Percentiles rank a stretch among this genome's conserved stretches.
phyloP scores from a whole-genome alignment of 2,113 vertebrate species.

The Polyodon spathula region DNA sequence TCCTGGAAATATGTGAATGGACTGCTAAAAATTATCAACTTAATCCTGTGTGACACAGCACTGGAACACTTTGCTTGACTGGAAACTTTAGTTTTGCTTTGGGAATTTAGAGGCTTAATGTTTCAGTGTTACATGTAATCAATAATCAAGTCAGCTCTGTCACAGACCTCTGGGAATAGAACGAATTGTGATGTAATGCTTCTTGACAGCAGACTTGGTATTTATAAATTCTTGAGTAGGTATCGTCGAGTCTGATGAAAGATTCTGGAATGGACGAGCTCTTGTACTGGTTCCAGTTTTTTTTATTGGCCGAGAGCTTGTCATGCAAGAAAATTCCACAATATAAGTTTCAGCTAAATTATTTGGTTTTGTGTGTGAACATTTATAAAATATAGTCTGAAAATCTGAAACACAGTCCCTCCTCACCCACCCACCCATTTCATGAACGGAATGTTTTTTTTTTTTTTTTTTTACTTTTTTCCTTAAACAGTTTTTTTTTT shows the following conservation, averaged over 20 bases:
- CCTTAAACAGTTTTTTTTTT: no score
- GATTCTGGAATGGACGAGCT: conserved; percentile 8
- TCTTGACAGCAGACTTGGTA: conserved; percentile 9
- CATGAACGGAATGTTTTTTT: no score
- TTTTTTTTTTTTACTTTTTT: no score
- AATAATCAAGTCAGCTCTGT: not conserved
- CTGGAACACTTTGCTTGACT: not conserved
- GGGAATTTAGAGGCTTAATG: not conserved
- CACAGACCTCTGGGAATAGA: conserved; percentile 8
- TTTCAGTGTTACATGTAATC: not conserved
- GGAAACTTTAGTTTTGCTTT: not conserved
- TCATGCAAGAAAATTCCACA: conserved; percentile 19
- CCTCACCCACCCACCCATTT: no score
- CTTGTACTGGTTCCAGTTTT: conserved; percentile 7
- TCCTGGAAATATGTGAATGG: no score
- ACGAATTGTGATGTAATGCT: conserved; percentile 10
- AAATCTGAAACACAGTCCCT: no score
- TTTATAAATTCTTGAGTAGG: conserved; percentile 16
- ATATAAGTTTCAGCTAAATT: not conserved
- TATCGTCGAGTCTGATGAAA: conserved; percentile 18
- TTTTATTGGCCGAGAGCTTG: conserved; percentile 13
- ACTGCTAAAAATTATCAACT: no score
- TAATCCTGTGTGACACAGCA: not conserved
- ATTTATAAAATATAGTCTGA: not conserved
- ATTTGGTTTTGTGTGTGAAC: not conserved